phyloP scores from a whole-genome alignment of 2,113 vertebrate species.

The Lucifuga dentata region DNA sequence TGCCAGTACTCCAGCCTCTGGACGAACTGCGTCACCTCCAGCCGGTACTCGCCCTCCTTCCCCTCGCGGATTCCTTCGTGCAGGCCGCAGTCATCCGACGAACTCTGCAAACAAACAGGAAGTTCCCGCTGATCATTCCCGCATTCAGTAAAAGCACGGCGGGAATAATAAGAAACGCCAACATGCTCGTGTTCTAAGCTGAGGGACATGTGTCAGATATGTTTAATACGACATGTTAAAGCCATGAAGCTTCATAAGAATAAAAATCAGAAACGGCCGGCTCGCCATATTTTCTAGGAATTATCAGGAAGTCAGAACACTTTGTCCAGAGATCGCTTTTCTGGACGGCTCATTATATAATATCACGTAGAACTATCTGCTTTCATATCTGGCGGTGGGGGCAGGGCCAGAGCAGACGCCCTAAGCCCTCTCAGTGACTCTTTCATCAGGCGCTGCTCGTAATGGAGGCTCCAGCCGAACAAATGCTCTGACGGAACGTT shows the following conservation, averaged over 20 bases:
- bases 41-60: slow-evolving; percentile 86
- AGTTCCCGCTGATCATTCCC: too few species aligned
- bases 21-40: slow-evolving; percentile 91
- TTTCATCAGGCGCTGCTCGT: slow-evolving; percentile 75
- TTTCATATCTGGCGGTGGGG: slow-evolving; percentile 63
- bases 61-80: slow-evolving; percentile 80
- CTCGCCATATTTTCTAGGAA: not conserved
- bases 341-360: slow-evolving; percentile 27
- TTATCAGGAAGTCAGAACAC: not conserved
- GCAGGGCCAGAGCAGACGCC: slow-evolving; percentile 44
- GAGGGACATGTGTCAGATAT: too few species aligned
- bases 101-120: slow-evolving; percentile 84
- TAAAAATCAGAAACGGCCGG: not conserved
- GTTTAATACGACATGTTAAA: too few species aligned
- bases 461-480: slow-evolving; percentile 68
- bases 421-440: slow-evolving; percentile 64
- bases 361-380: slow-evolving; percentile 47
- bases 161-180: too few species aligned
- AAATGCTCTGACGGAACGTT: slow-evolving; percentile 35
- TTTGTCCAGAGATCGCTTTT: slow-evolving; percentile 7
- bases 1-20: slow-evolving; percentile 93
- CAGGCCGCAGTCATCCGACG: slow-evolving; percentile 89
- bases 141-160: too few species aligned
- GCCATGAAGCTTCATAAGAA: too few species aligned
- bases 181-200: too few species aligned